phyloP scores from a whole-genome alignment of 2,113 vertebrate species.

The Takifugu flavidus region DNA sequence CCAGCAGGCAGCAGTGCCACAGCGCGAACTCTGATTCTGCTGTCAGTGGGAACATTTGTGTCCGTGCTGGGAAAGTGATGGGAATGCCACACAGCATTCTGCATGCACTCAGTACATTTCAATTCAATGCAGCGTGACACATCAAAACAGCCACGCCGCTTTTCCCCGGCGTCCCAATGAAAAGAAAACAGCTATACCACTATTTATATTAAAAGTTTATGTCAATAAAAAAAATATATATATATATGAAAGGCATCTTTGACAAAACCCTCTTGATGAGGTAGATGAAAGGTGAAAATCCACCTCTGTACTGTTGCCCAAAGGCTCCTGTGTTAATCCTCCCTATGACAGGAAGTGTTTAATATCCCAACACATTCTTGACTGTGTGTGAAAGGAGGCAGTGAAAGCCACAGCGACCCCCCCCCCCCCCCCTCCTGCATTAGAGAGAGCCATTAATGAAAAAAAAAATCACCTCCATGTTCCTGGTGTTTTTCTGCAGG shows the following conservation, averaged over 20 bases:
- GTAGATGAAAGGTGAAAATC: conserved; percentile 64
- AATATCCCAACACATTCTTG: conserved; percentile 64
- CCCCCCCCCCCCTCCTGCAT: conserved; percentile 57
- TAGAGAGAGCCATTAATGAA: conserved; percentile 70
- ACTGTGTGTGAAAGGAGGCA: conserved; percentile 51
- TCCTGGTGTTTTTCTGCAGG: conserved; percentile 75
- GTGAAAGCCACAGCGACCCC: conserved; percentile 35
- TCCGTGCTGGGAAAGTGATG: conserved; percentile 66
- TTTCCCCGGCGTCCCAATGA: background rate
- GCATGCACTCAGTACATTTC: conserved; percentile 51
- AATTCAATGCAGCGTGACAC: conserved; percentile 27
- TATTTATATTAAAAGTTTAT: conserved; percentile 19
- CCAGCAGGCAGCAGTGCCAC: conserved; percentile 46
- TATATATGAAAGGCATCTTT: conserved; percentile 27
- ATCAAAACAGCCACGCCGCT: conserved; percentile 8
- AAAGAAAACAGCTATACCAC: conserved; percentile 5
- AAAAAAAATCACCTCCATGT: conserved; percentile 60
- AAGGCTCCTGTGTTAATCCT: conserved; percentile 67
- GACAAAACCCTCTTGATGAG: conserved; percentile 51
- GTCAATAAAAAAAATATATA: conserved; percentile 3
- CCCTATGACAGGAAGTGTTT: conserved; percentile 66
- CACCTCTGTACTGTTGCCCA: conserved; percentile 53
- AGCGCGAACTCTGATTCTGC: conserved; percentile 61
- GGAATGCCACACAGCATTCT: conserved; percentile 66
- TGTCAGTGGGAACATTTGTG: conserved; percentile 60